phyloP scores from a whole-genome alignment of 2,797 vertebrate species.

The Pangasius sanitwongsei region DNA sequence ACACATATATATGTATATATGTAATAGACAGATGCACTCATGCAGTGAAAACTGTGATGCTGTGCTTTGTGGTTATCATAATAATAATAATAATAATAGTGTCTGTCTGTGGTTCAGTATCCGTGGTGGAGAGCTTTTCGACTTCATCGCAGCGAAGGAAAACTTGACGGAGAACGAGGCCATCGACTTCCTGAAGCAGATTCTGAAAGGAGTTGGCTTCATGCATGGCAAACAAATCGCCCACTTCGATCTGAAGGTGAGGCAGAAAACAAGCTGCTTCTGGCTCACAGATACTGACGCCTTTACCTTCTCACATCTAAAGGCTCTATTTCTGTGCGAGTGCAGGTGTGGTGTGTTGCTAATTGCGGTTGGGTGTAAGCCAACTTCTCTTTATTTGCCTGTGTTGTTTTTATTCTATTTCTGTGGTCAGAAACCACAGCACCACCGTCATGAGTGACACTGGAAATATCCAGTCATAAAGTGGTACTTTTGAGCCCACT shows the following conservation, averaged over 20 bases:
- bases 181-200: slow-evolving; percentile 80
- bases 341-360: background rate
- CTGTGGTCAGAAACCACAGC: background rate
- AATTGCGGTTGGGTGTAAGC: background rate
- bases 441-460: background rate
- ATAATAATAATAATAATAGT: background rate
- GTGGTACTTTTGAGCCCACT: background rate
- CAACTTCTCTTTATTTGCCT: background rate
- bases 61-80: background rate
- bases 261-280: background rate
- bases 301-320: background rate
- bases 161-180: slow-evolving; percentile 78
- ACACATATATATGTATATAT: too few relatives aligned
- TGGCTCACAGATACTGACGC: background rate
- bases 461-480: background rate
- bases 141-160: slow-evolving; percentile 85
- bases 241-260: slow-evolving; percentile 84
- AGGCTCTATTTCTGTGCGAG: background rate
- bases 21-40: background rate
- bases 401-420: background rate
- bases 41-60: background rate
- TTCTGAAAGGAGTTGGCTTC: slow-evolving; percentile 74
- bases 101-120: slow-evolving; percentile 65
- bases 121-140: slow-evolving; percentile 81
- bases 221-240: slow-evolving; percentile 72